A percentile compares a stretch with the other conserved stretches of the same genome.
Conservation (phyloP, 1,140 invertebrate species). For the Drosophila biarmipes region DNA sequence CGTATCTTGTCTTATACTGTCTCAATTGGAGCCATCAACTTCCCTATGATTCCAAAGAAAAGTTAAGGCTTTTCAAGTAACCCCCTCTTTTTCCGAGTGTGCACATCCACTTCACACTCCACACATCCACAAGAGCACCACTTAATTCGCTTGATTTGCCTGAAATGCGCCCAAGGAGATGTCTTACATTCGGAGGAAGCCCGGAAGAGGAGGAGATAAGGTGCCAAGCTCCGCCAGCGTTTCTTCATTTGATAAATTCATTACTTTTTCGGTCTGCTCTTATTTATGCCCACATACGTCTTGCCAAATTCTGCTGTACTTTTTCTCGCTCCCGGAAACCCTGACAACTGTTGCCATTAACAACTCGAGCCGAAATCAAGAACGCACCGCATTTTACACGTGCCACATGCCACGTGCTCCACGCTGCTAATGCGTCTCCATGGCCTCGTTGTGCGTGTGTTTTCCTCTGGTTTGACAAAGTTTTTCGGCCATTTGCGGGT, state of each 20-base stretch:
- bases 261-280: constrained; percentile 27
- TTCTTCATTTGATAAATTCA: constrained; percentile 44
- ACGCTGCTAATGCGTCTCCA: constrained; percentile 73
- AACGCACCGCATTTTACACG: constrained; percentile 35
- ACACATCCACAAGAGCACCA: constrained; percentile 44
- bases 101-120: constrained; percentile 26
- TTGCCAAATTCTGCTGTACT: constrained; percentile 12
- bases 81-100: not conserved
- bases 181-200: constrained; percentile 18
- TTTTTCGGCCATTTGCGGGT: constrained; percentile 59
- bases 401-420: constrained; percentile 64
- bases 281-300: constrained; percentile 58
- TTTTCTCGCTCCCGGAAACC: constrained; percentile 2
- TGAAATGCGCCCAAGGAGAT: constrained; percentile 35
- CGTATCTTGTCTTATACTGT: too few species aligned
- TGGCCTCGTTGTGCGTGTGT: constrained; percentile 68
- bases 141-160: constrained; percentile 73
- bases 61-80: too few species aligned
- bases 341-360: constrained; percentile 82
- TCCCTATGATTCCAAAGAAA: too few species aligned
- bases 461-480: constrained; percentile 59
- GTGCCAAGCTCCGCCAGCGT: constrained; percentile 27
- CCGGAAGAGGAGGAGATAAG: constrained; percentile 19
- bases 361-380: constrained; percentile 56
- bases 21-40: too few species aligned